Percentiles rank a stretch among this genome's conserved stretches.
Conservation (phyloP, 2,797 vertebrate species). For the Sebastes kiyomatsui region DNA sequence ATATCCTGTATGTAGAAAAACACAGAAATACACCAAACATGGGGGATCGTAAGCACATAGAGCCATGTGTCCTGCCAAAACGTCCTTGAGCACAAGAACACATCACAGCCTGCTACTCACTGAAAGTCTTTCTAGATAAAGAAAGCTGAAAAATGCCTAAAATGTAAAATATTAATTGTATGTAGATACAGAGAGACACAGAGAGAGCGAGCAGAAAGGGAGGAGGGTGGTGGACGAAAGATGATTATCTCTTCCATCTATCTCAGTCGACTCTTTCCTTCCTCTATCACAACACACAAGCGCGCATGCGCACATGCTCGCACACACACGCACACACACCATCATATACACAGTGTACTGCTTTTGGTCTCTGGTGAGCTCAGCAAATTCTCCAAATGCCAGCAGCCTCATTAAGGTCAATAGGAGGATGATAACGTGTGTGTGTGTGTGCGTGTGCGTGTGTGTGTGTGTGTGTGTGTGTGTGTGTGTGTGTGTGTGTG, state of each 20-base stretch:
- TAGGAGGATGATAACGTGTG: conserved; percentile 14
- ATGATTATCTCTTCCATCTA: conserved; percentile 58
- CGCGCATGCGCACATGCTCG: conserved; percentile 25
- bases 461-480: not conserved
- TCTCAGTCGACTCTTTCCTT: conserved; percentile 55
- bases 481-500: not conserved
- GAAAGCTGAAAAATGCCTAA: not conserved
- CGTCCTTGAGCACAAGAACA: not conserved
- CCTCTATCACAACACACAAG: conserved; percentile 43
- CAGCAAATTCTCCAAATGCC: conserved; percentile 74
- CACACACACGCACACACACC: conserved; percentile 24
- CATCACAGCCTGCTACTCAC: not conserved
- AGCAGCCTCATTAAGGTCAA: conserved; percentile 56
- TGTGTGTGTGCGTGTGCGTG: not conserved
- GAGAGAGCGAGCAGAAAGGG: not conserved
- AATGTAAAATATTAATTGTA: conserved; percentile 20
- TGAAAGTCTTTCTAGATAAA: not conserved
- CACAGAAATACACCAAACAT: conserved; percentile 12
- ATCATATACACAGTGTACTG: conserved; percentile 1
- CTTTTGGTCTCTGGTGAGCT: conserved; percentile 50
- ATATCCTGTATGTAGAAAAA: conserved; percentile 71
- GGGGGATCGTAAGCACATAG: not conserved
- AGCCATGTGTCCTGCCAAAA: not conserved
- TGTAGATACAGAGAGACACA: not conserved
- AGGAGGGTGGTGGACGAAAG: conserved; percentile 10